Evolutionary conservation across 2,113 vertebrate species (phyloP).

Genomic region (Lophochroa leadbeateri): DNA sequence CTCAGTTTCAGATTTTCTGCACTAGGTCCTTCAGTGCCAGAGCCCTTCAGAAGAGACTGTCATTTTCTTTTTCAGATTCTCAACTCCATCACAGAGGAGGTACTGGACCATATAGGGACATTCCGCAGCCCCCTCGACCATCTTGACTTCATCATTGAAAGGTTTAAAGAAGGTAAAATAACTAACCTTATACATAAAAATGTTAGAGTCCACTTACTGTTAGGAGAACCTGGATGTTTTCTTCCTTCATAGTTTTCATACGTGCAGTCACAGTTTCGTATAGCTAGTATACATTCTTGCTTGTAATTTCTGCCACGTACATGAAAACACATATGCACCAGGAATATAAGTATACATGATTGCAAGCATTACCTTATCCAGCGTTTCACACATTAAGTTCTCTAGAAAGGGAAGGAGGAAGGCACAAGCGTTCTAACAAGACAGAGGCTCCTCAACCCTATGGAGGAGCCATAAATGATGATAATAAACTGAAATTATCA

Average conservation of each 20-base stretch:
- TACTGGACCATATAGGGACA: constrained; percentile 83
- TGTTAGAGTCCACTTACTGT: neutral
- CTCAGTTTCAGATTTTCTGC: neutral
- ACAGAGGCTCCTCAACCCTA: neutral
- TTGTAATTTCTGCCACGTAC: neutral
- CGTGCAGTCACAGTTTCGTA: neutral
- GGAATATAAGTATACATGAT: neutral
- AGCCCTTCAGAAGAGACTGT: neutral
- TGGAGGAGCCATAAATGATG: neutral
- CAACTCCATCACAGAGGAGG: constrained; percentile 87
- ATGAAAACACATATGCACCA: neutral
- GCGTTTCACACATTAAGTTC: neutral
- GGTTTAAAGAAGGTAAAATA: constrained; percentile 84
- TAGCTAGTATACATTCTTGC: neutral
- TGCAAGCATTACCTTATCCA: neutral
- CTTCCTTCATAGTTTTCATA: neutral
- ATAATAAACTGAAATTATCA: neutral
- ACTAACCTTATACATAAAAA: neutral
- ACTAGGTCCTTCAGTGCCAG: neutral
- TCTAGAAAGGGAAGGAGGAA: neutral
- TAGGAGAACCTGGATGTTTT: neutral
- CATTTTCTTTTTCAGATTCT: constrained; percentile 81
- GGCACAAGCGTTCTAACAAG: neutral
- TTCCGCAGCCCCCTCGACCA: constrained; percentile 90
- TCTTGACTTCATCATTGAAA: constrained; percentile 85